phyloP scores from a whole-genome alignment of 2,797 vertebrate species.

The Crocidura indochinensis region DNA sequence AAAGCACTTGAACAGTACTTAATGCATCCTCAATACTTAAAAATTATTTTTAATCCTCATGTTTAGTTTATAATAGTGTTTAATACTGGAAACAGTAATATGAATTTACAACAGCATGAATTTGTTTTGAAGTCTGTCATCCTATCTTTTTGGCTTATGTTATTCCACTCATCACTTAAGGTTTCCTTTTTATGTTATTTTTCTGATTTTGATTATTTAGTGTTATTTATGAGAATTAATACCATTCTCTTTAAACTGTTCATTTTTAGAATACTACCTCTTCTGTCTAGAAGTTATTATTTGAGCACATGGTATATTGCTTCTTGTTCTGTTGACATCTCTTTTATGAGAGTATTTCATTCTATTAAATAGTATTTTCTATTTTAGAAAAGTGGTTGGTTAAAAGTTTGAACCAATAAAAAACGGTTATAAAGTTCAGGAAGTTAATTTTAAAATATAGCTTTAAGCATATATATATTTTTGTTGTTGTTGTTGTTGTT shows the following conservation, averaged over 20 bases:
- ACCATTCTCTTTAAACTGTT: slow-evolving; percentile 1
- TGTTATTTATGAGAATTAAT: slow-evolving; percentile 46
- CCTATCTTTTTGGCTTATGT: background rate
- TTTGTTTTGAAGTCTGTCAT: background rate
- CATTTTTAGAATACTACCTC: slow-evolving; percentile 39
- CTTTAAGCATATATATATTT: slow-evolving; percentile 23
- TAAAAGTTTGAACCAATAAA: slow-evolving; percentile 35
- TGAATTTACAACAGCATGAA: background rate
- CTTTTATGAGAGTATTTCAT: slow-evolving; percentile 34
- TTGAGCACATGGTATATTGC: background rate
- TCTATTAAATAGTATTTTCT: slow-evolving; percentile 18
- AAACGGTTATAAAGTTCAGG: slow-evolving; percentile 25
- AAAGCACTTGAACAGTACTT: slow-evolving; percentile 2
- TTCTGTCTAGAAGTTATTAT: slow-evolving; percentile 46
- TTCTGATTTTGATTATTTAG: background rate
- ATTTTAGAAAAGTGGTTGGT: slow-evolving; percentile 29
- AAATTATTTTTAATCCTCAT: background rate
- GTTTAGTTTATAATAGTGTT: slow-evolving; percentile 5
- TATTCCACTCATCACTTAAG: background rate
- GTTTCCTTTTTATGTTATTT: background rate
- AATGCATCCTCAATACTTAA: background rate
- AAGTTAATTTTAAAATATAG: background rate
- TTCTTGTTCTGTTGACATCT: slow-evolving; percentile 34
- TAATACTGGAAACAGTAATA: background rate
- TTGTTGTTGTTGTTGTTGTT: no score